Conservation (phyloP, 2,113 vertebrate genomes). For the Cygnus atratus region DNA sequence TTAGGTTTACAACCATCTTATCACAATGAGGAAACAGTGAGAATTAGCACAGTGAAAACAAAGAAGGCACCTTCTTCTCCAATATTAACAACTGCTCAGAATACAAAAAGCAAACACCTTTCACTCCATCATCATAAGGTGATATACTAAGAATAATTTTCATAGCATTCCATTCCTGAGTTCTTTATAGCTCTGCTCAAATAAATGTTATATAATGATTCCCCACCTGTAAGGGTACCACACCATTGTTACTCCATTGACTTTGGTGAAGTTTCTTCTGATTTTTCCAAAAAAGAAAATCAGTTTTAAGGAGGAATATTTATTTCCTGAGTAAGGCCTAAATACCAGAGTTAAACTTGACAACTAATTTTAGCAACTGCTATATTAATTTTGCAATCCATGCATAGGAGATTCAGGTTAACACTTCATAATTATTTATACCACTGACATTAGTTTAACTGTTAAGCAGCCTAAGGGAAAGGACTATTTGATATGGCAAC, state of each 20-base stretch:
- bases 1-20: neutral
- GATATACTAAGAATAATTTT: neutral
- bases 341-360: neutral
- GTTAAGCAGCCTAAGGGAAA: neutral
- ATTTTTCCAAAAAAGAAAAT: neutral
- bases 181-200: neutral
- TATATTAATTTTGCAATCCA: neutral
- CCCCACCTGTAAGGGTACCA: neutral
- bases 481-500: neutral
- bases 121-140: neutral
- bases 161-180: neutral
- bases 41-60: neutral
- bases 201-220: conserved; percentile 41
- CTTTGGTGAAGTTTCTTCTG: neutral
- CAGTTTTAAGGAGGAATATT: neutral
- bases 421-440: neutral
- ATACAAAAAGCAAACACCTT: neutral
- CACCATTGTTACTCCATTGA: neutral
- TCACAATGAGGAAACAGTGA: neutral
- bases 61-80: neutral
- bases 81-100: neutral
- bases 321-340: neutral
- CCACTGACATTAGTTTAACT: neutral
- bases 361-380: rapidly evolving
- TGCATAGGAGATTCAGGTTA: neutral